Evolutionary conservation across 2,113 vertebrate genomes (phyloP).

Genomic region (Rutilus rutilus): DNA sequence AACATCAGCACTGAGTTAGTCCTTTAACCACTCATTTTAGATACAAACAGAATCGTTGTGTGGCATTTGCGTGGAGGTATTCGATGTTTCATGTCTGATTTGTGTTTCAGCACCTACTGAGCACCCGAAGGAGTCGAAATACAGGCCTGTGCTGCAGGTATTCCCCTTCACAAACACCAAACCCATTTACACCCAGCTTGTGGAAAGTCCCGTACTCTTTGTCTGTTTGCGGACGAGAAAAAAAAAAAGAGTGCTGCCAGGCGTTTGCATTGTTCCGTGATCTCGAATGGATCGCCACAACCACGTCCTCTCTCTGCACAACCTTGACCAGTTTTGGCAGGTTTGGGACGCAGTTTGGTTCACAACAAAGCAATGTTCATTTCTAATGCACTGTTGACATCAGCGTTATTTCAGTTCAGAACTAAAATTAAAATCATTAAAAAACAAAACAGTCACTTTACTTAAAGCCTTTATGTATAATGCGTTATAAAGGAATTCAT

Average conservation of each 20-base stretch:
- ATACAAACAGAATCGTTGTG: background rate
- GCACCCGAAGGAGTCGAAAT: constrained; percentile 67
- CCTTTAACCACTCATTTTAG: background rate
- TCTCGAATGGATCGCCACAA: background rate
- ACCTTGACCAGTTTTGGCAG: background rate
- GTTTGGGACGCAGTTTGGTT: too few species aligned
- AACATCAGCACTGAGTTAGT: background rate
- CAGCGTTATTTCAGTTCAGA: too few species aligned
- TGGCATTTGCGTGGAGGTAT: background rate
- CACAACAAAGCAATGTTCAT: background rate
- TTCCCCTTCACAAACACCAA: constrained; percentile 37
- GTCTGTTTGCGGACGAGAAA: background rate
- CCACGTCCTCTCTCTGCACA: background rate
- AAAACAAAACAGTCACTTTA: too few species aligned
- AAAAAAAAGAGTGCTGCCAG: constrained; percentile 4
- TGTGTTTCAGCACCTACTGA: constrained; percentile 65
- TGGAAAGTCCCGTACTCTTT: constrained; percentile 51
- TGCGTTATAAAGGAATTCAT: too few species aligned
- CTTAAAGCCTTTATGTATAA: too few species aligned
- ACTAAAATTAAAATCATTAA: too few species aligned
- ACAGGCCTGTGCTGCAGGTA: constrained; percentile 74
- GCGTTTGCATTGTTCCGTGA: constrained; percentile 26
- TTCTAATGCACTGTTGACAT: background rate
- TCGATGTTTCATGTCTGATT: constrained; percentile 8
- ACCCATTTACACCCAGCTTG: constrained; percentile 33